Evolutionary conservation across 2,113 vertebrate genomes (phyloP), one percentile per base, ranked within the genome.

Genomic region (Oreochromis niloticus): DNA sequence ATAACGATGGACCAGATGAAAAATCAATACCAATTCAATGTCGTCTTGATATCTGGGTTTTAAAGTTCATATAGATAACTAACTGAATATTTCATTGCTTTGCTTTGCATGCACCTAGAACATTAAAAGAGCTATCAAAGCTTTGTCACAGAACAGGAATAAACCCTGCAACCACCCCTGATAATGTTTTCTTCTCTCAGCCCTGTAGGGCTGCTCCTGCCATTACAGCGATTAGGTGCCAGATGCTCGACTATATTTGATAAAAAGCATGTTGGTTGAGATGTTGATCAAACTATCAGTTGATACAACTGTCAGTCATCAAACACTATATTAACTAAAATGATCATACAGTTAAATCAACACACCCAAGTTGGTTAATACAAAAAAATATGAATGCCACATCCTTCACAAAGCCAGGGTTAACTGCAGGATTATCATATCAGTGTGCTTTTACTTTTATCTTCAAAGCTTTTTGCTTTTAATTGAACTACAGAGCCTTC

Each of bases 261-360:
- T 30, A 30, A 57, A 82, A 66, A 68, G 52, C 34, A 19, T 55
- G 43, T 82, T 83, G 81, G 84, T 6, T 80, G 86, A 86, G 87
- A 82, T 61, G 85, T 84, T 89, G 85, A 92, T 94, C 66, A 90
- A 6, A 57, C 85, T 89, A 83, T 85, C 54, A 81, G 84, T 43
- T 17, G 66, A 46, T 78, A 32, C 81, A 2, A 68, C 9, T 55
- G 22, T 61, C 81, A 86, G 80, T 63, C 41, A 71, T 78, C 61
- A 27, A 71, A 50, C 19, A 34, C 3, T 34, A 30, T 9, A 41
- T 55, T 10, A 41, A 41, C n/a, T 12, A 24, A 43, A 71, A 71
- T 24, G 12, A 24, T 71, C n/a, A 71, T 43, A 43, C 5, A 71
- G 36, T 43, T 6, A 43, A 71, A 43, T 24, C 66, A 43, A 71